Base-by-base conservation (phyloP, 2,797 vertebrate genomes). In the Myotis findleyi region DNA sequence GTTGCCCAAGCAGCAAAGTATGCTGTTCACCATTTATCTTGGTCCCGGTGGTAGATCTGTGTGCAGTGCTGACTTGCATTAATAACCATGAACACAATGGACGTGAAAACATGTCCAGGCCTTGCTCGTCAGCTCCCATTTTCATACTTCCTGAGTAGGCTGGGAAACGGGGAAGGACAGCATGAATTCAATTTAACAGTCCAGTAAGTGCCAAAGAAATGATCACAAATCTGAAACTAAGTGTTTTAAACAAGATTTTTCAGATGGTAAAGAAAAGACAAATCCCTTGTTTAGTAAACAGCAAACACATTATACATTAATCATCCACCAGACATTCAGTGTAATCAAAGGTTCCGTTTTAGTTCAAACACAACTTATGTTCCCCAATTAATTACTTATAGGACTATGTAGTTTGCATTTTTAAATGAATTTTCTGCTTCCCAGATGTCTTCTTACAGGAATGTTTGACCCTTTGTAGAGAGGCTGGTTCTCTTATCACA, bases 111-210 rank as follows among this genome's bases (percentile, higher is more conserved):
- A 96, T 92, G 93, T 96, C 93, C 41, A 88, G 95, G 96, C 59
- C 18, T 57, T 81, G 13, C 44, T 90, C 96, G 75, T 97, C 73
- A 69, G 95, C 96, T 96, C 83, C 82, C 80, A 62, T 93, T 25
- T 25, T 96, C 97, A 97, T 96, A 95, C 84, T 97, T 98, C 97
- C 55, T 75, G 33, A 5, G 0, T 55, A 68, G 89, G 91, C 93
- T 97, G 96, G 92, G 91, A 95, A 97, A 94, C 11, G 81, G 91
- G 95, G 95, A 92, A 95, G 95, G 27, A 94, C 64, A 55, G 88
- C 82, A 95, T 94, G 96, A 97, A 97, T 97, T 77, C 96, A 96
- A 93, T 97, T 97, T 97, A 98, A 96, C 94, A 97, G 79, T 85
- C 82, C 81, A 96, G 66, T 94, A 97, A 96, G 86, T 96, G 96